Evolutionary conservation across 2,797 vertebrate genomes (phyloP).

Genomic region (Pangasius larnaudii): DNA sequence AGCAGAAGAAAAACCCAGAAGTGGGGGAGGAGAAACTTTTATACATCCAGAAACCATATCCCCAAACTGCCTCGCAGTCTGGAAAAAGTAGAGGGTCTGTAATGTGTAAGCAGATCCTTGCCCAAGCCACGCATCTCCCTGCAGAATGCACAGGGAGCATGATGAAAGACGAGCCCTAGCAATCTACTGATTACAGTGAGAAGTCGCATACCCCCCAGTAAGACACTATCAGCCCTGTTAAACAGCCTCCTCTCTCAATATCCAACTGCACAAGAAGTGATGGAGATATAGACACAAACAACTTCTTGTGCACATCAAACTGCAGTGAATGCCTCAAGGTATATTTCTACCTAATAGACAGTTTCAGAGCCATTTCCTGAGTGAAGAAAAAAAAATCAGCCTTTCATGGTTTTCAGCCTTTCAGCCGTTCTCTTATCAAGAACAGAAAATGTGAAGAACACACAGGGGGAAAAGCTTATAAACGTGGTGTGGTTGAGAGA

Average conservation of each 20-base stretch:
- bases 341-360: conserved; percentile 28
- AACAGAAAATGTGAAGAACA: conserved; percentile 37
- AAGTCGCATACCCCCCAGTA: conserved; percentile 7
- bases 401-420: conserved; percentile 18
- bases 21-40: conserved; percentile 25
- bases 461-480: conserved; percentile 52
- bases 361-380: conserved; percentile 32
- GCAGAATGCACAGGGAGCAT: conserved; percentile 42
- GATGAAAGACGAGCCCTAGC: conserved; percentile 51
- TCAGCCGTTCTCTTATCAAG: conserved; percentile 29
- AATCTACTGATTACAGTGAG: conserved; percentile 54
- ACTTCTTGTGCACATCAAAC: background rate
- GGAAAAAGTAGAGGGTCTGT: conserved; percentile 40
- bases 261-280: conserved; percentile 6
- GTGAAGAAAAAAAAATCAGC: conserved; percentile 11
- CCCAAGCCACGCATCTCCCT: conserved; percentile 45
- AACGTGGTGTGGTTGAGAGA: conserved; percentile 63
- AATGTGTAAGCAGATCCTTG: conserved; percentile 48
- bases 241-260: conserved; percentile 34
- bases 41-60: conserved; percentile 34
- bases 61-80: conserved; percentile 41
- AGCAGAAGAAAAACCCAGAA: conserved; percentile 9
- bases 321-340: background rate
- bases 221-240: conserved; percentile 20
- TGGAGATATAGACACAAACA: background rate